Evolutionary conservation across 1,140 invertebrate genomes (phyloP), one percentile per base, ranked within the genome.

Genomic region (Macrotrachela quadricornifera): DNA sequence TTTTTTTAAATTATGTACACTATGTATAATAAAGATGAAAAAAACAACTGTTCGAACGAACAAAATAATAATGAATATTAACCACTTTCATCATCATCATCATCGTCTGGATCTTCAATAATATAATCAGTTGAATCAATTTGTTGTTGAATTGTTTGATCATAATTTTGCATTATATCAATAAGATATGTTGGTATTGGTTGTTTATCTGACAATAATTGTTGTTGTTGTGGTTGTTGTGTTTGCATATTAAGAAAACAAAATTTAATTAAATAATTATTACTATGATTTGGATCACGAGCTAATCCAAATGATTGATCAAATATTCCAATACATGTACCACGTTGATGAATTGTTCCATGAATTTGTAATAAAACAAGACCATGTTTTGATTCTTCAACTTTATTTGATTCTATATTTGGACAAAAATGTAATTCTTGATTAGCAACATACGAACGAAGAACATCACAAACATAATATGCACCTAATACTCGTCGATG

Each of bases 261-360:
- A 47, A 64, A 67, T 58, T 77, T 78, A 40, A 78, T 73, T 63
- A 77, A 78, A 72, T 74, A 79, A 58, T 75, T 78, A 59, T 78
- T 77, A 6, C 70, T 63, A 17, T 59, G 59, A 51, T 62, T 66
- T 1, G 77, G 77, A 66, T 79, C 76, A 50, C 72, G 69, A 6
- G 76, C 62, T 14, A 79, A 58, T 9, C 72, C 73, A 64, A 79
- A 79, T 15, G 71, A 58, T 59, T 78, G 76, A 57, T 78, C 75
- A 62, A 78, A 80, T n/a, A 77, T 61, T 8, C 78, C 78, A n/a
- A 72, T 60, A 57, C 67, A 73, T 12, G 66, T 57, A 15, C 65
- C 55, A 0, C 61, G 60, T 44, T 62, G 58, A 59, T 79, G 77
- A 18, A 80, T 57, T 0, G 76, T 77, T 10, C 78, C 78, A 67